Conservation (phyloP, 2,113 vertebrate species). For the Bos javanicus region DNA sequence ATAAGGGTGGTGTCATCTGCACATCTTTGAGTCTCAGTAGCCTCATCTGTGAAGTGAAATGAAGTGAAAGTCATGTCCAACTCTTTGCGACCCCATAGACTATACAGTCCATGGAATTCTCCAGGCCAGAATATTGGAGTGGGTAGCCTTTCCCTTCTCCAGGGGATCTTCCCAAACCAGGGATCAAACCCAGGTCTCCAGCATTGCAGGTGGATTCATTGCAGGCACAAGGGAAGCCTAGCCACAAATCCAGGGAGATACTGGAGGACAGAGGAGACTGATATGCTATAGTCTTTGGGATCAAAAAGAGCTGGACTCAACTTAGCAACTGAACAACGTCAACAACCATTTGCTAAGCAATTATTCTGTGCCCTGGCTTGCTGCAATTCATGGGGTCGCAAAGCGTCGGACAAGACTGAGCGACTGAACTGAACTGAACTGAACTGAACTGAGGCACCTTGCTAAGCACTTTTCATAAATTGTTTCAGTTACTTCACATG, state of each 20-base stretch:
- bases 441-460: background rate
- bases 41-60: background rate
- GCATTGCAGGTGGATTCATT: background rate
- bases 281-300: background rate
- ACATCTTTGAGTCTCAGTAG: background rate
- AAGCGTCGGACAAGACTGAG: too few relatives aligned
- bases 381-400: too few relatives aligned
- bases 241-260: background rate
- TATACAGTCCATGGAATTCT: background rate
- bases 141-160: background rate
- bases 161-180: background rate
- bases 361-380: background rate
- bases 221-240: background rate
- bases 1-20: background rate
- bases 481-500: background rate
- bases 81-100: background rate
- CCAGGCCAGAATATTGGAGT: background rate
- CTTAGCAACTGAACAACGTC: background rate
- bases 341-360: background rate
- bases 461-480: background rate
- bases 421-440: too few relatives aligned
- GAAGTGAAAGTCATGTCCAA: background rate
- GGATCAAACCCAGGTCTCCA: background rate
- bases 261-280: background rate
- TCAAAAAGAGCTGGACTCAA: background rate